Conservation (phyloP, 2,888 invertebrate genomes). For the Capitulum mitella region DNA sequence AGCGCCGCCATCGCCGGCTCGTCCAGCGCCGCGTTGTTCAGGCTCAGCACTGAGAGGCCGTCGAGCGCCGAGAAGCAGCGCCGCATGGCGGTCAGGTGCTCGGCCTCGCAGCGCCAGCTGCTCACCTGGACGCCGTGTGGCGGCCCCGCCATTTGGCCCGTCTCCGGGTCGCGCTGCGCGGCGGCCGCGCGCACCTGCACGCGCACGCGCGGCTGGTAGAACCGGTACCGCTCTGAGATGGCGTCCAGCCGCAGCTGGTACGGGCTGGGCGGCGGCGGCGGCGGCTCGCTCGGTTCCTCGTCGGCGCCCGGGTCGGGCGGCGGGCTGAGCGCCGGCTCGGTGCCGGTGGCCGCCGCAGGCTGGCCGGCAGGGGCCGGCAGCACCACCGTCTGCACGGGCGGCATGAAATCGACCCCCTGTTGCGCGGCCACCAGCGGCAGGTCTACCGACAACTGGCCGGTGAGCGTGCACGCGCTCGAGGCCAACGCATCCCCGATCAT, state of each 20-base stretch:
- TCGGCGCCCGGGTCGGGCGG: not conserved
- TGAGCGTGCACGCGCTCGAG: not conserved
- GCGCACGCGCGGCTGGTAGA: constrained; percentile 14
- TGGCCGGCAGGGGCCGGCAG: not conserved
- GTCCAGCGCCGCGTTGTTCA: constrained; percentile 6
- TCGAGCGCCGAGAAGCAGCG: not conserved
- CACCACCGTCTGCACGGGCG: constrained; percentile 9
- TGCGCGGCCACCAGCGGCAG: not conserved
- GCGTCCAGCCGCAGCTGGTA: not conserved
- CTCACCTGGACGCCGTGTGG: not conserved
- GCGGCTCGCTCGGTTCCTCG: not conserved
- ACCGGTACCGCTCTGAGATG: not conserved
- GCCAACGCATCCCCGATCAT: not conserved
- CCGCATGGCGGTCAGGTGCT: not conserved
- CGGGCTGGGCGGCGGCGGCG: not conserved
- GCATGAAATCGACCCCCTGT: not conserved
- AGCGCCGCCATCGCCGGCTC: not conserved
- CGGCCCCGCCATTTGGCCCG: not conserved
- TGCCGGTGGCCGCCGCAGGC: not conserved
- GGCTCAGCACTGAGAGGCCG: not conserved
- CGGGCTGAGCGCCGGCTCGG: not conserved
- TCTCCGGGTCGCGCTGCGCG: not conserved
- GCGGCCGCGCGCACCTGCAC: not conserved
- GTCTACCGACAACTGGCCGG: not conserved
- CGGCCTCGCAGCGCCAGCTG: constrained; percentile 12